Conservation (phyloP, 2,113 vertebrate genomes). For the Gambusia affinis region DNA sequence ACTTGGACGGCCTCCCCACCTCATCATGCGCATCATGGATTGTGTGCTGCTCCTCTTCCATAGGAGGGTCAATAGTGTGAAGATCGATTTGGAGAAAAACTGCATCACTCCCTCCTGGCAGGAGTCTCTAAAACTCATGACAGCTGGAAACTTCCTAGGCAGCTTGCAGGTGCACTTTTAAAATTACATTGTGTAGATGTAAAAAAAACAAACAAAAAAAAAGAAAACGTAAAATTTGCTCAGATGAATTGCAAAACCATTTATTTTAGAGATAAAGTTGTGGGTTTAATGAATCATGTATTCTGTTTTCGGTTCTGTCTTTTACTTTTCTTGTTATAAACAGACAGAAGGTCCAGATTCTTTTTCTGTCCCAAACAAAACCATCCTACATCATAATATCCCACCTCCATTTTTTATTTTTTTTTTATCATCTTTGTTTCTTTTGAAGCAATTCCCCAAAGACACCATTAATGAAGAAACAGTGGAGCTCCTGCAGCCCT, state of each 20-base stretch:
- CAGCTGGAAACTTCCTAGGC: slow-evolving; percentile 93
- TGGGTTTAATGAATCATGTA: not conserved
- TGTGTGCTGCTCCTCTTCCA: slow-evolving; percentile 95
- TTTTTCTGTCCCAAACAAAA: not conserved
- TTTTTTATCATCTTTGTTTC: slow-evolving; percentile 1
- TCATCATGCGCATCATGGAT: slow-evolving; percentile 99
- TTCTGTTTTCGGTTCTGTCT: not conserved
- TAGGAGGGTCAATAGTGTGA: slow-evolving; percentile 85
- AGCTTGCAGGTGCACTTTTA: slow-evolving; percentile 85
- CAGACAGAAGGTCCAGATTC: not conserved
- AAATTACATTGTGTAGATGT: not conserved
- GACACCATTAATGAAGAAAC: slow-evolving; percentile 95
- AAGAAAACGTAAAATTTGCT: not conserved
- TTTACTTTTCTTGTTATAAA: not conserved
- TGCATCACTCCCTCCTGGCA: slow-evolving; percentile 91
- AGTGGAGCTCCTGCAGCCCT: slow-evolving; percentile 91
- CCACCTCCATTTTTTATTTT: too few species aligned
- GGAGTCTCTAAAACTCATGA: slow-evolving; percentile 96
- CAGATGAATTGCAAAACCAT: not conserved
- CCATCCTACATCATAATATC: not conserved
- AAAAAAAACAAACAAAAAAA: not conserved
- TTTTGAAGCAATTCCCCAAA: slow-evolving; percentile 92
- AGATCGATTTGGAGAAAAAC: slow-evolving; percentile 86
- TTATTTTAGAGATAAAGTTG: not conserved
- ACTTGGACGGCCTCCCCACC: slow-evolving; percentile 90